Evolutionary conservation across 2,888 invertebrate species (phyloP), one percentile per base, ranked within the genome.

Genomic region (Cerceris rybyensis): DNA sequence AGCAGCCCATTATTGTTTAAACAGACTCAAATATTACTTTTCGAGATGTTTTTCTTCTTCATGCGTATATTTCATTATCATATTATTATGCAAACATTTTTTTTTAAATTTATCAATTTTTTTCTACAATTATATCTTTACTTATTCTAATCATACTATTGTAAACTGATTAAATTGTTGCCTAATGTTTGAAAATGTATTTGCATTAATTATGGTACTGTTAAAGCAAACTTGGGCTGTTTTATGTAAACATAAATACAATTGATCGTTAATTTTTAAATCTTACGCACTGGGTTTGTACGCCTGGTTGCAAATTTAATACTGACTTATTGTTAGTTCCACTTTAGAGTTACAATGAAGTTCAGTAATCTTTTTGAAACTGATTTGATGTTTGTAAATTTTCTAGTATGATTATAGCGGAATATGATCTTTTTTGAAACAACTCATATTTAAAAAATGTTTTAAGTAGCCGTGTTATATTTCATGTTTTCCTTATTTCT

Each of bases 1-100:
- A 67, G 50, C 67, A 75, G 67, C 61, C 74, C 69, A 64, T 75
- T 61, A 46, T 60, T 17, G 46, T 17, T 67, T 59, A 60, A 70
- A 65, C 57, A 39, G 7, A 41, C 11, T 52, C n/a, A 55, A 16
- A 39, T 41, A 59, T 63, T 52, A 61, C 49, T 28, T 61, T 46
- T 11, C 39, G 14, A 58, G 46, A 46, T 73, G 57, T 28, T 60
- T 61, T 69, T 63, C 59, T 49, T 63, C 52, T 70, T 60, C 54
- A 43, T 60, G 9, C 52, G 28, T 59, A 52, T 7, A 68, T 11
- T 4, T 9, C 28, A n/a, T 41, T 13, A 58, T 6, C 6, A 28
- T 11, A 58, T 54, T n/a, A 54, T 16, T 54, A 16, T 54, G 1
- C n/a, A 6, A 16, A 54, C 2, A 16, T n/a, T 7, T 54, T 7